Evolutionary conservation across 2,888 invertebrate species (phyloP).

Genomic region (Cheilosia scutellata): DNA sequence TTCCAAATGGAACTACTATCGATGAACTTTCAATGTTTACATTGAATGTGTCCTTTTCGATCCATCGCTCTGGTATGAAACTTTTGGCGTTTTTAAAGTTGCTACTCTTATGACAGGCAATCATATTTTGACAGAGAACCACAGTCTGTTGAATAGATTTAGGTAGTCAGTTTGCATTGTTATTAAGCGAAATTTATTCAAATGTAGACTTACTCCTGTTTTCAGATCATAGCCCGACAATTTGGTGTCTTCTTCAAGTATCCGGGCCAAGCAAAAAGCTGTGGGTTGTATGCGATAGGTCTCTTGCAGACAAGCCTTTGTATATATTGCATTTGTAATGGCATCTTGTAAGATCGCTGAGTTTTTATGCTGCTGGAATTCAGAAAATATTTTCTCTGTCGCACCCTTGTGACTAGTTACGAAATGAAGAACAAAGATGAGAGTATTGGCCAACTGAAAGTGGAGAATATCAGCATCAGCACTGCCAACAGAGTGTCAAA

Average conservation of each 20-base stretch:
- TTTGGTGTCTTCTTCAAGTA: conserved; percentile 89
- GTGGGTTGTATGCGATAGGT: conserved; percentile 88
- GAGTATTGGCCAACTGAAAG: conserved; percentile 90
- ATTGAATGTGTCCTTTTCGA: conserved; percentile 84
- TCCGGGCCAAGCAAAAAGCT: conserved; percentile 91
- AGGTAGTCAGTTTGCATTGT: background rate
- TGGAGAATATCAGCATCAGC: conserved; percentile 11
- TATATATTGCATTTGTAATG: conserved; percentile 88
- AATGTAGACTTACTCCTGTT: conserved; percentile 87
- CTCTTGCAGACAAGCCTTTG: conserved; percentile 92
- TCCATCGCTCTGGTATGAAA: conserved; percentile 92
- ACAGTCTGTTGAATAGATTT: conserved; percentile 86
- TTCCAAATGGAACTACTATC: conserved; percentile 91
- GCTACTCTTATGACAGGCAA: conserved; percentile 90
- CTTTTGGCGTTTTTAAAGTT: conserved; percentile 90
- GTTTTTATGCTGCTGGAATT: conserved; percentile 86
- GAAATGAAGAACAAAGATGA: conserved; percentile 91
- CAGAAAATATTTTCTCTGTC: conserved; percentile 88
- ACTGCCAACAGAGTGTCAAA: background rate
- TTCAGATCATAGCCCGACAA: conserved; percentile 89
- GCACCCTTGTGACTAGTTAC: conserved; percentile 89
- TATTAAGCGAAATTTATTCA: background rate
- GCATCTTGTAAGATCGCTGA: conserved; percentile 86
- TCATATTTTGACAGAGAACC: conserved; percentile 91
- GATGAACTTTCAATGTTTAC: conserved; percentile 85